Evolutionary conservation across 2,888 invertebrate species (phyloP).

Genomic region (Steinernema hermaphroditum): DNA sequence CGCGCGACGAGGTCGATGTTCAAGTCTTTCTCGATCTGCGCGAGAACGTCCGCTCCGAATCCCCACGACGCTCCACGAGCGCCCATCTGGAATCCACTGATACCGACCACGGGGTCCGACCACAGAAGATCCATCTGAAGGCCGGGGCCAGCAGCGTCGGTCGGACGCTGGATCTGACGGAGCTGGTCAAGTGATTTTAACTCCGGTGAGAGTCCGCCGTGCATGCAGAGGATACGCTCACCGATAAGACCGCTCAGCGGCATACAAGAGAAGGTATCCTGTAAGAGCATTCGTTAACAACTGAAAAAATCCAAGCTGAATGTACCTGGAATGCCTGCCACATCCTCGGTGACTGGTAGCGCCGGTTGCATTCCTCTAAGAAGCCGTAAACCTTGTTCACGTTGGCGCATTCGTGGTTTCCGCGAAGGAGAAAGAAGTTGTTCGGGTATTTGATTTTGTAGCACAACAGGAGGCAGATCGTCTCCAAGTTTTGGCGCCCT

Average conservation of each 20-base stretch:
- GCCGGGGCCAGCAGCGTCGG: conserved; percentile 37
- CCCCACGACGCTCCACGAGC: conserved; percentile 50
- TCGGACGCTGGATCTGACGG: conserved; percentile 33
- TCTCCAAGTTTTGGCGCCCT: conserved; percentile 46
- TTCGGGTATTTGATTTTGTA: conserved; percentile 48
- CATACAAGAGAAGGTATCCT: conserved; percentile 44
- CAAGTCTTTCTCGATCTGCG: conserved; percentile 38
- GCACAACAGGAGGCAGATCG: conserved; percentile 44
- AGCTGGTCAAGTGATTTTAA: conserved; percentile 46
- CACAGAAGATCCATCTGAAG: conserved; percentile 53
- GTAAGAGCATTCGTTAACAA: conserved; percentile 28
- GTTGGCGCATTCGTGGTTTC: conserved; percentile 50
- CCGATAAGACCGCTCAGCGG: conserved; percentile 44
- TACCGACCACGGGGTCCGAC: conserved; percentile 52
- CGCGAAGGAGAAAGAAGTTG: conserved; percentile 50
- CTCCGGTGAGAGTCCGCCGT: conserved; percentile 54
- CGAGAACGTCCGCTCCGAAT: conserved; percentile 48
- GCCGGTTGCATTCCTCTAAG: conserved; percentile 45
- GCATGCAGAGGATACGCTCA: conserved; percentile 56
- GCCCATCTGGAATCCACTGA: conserved; percentile 46
- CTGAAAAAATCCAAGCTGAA: no score
- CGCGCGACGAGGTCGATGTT: conserved; percentile 58
- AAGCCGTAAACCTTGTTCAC: conserved; percentile 48
- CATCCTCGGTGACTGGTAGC: conserved; percentile 40
- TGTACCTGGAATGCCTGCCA: conserved; percentile 47